Evolutionary conservation across 1,140 invertebrate species (phyloP), one percentile per base, ranked within the genome.

Genomic region (Ceratina calcarata): DNA sequence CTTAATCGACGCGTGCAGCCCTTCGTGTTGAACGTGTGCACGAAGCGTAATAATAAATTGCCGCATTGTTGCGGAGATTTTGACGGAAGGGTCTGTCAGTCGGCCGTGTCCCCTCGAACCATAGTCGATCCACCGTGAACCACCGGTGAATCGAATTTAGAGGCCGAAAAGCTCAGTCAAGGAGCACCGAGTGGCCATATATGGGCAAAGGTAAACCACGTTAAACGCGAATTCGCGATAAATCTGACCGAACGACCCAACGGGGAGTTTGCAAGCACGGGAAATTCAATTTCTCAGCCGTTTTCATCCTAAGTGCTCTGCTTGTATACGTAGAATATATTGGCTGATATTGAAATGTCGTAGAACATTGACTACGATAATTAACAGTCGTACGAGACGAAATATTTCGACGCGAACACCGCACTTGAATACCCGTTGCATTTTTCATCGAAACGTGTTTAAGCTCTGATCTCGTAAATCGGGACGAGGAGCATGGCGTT

Each of bases 141-240:
- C 65, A 49, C 37, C 45, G 51, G 45, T 78, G 68, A 72, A 78
- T 78, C 32, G 76, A 78, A 78, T 78, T 78, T 72, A 72, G 76
- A 78, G 58, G 37, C 60, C 58, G 58, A 72, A 71, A 78, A 78
- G 76, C 68, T 72, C 76, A 64, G 67, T 64, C 67, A 64, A 64
- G 76, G 27, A 78, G 76, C 76, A 78, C 71, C 76, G 76, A 78
- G 76, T 27, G 76, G 76, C 68, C 22, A 37, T 37, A 37, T 37
- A 55, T 64, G 68, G 68, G 64, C 45, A 24, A 72, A 71, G 68
- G 76, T 71, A 71, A 78, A 78, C 60, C 18, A 61, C 65, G 74
- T 77, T 77, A 77, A 69, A 76, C 27, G 22, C 6, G 65, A 76
- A 61, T 77, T 68, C 69, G 71, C 27, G 57, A 64, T 64, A 77